Evolutionary conservation across 1,140 invertebrate genomes (phyloP).

Genomic region (Mylabris phalerata): DNA sequence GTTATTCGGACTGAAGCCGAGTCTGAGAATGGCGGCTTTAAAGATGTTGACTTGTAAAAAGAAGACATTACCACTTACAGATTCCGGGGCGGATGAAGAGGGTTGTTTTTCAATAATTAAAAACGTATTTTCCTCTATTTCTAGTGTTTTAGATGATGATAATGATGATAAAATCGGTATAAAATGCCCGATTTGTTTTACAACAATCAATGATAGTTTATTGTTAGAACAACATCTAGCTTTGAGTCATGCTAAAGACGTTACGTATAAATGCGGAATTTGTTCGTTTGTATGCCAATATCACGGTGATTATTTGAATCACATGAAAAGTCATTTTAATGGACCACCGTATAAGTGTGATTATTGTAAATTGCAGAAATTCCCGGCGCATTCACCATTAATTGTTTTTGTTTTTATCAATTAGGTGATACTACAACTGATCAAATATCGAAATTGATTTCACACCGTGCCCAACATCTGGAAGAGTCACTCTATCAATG

Average conservation of each 20-base stretch:
- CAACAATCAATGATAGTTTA: constrained; percentile 44
- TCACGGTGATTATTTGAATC: constrained; percentile 56
- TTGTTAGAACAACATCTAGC: constrained; percentile 49
- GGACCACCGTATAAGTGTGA: constrained; percentile 61
- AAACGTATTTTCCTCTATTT: background rate
- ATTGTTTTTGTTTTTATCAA: constrained; percentile 14
- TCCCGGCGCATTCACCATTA: background rate
- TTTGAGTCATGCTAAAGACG: constrained; percentile 49
- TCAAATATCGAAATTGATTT: constrained; percentile 38
- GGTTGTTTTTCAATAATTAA: constrained; percentile 11
- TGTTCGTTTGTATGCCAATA: constrained; percentile 59
- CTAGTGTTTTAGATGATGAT: constrained; percentile 21
- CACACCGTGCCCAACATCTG: constrained; percentile 38
- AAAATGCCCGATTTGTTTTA: constrained; percentile 49
- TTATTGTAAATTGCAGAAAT: constrained; percentile 44
- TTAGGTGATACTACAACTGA: constrained; percentile 35
- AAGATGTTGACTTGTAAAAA: constrained; percentile 36
- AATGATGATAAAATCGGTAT: constrained; percentile 38
- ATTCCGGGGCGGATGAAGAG: constrained; percentile 32
- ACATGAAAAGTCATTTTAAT: constrained; percentile 57
- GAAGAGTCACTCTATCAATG: constrained; percentile 41
- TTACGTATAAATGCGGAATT: constrained; percentile 55
- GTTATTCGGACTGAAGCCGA: constrained; percentile 39
- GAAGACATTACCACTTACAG: constrained; percentile 25
- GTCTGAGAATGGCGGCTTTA: constrained; percentile 35